These are phyloP conservation scores for Euphysa ruthae DNA, from an alignment of 30 jellyfish, hydroid and myxozoan species.

Conservation along the genomic window DNA sequence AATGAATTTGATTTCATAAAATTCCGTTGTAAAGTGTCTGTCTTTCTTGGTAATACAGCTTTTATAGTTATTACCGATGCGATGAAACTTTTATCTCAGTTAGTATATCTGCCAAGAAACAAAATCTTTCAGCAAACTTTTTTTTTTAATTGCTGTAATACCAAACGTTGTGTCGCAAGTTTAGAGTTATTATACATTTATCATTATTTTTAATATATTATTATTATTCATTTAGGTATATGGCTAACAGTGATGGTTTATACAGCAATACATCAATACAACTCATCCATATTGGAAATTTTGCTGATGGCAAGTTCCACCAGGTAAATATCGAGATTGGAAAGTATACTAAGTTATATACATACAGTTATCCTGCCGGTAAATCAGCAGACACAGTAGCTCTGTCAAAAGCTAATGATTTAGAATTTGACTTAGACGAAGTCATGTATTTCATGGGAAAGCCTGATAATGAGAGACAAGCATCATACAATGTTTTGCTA, in stretches of 20 bases:
- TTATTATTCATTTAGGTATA: slow-evolving; percentile 11
- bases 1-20: too few species aligned
- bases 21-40: too few species aligned
- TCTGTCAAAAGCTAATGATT: slow-evolving; percentile 7
- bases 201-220: neutral
- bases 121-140: too few species aligned
- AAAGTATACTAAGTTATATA: slow-evolving; percentile 9
- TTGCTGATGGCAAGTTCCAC: slow-evolving; percentile 18
- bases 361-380: neutral
- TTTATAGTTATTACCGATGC: too few species aligned
- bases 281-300: slow-evolving; percentile 10
- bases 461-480: slow-evolving; percentile 1
- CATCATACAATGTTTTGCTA: neutral
- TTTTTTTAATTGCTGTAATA: too few species aligned
- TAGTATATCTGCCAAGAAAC: too few species aligned
- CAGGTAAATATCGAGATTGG: slow-evolving; percentile 33
- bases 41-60: too few species aligned
- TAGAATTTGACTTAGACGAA: slow-evolving; percentile 20
- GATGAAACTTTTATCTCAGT: too few species aligned
- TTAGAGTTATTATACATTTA: neutral
- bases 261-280: neutral
- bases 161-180: too few species aligned
- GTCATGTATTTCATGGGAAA: slow-evolving; percentile 8
- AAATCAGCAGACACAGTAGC: neutral
- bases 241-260: slow-evolving; percentile 31